These are phyloP conservation scores for Peromyscus leucopus DNA, from an alignment of 2,113 vertebrate genomes.

Conservation along the genomic window DNA sequence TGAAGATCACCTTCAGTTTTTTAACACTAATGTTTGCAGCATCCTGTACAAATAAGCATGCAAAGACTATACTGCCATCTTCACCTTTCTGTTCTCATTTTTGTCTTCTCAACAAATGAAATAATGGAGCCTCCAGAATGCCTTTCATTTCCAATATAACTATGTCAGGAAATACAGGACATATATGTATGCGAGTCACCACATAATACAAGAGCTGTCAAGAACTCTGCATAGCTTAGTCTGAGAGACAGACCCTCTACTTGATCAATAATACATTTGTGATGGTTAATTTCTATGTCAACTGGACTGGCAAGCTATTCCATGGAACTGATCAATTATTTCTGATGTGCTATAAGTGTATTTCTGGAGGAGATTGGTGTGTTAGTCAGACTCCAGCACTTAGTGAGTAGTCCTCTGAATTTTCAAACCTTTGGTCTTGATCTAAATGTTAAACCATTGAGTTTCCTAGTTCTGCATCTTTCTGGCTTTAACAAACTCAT, in stretches of 20 bases:
- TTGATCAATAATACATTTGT: neutral
- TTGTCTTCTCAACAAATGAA: neutral
- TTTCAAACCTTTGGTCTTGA: neutral
- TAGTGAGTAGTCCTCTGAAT: neutral
- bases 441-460: neutral
- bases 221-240: neutral
- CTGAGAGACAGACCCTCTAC: neutral
- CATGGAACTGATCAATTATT: neutral
- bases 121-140: neutral
- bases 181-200: neutral
- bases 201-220: neutral
- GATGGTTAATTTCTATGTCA: neutral
- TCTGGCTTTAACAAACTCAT: neutral
- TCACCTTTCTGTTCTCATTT: neutral
- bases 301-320: neutral
- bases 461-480: neutral
- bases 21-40: constrained; percentile 1
- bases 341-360: neutral
- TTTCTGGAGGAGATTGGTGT: neutral
- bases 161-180: constrained; percentile 12
- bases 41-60: constrained; percentile 2
- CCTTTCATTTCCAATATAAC: constrained; percentile 44
- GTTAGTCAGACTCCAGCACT: neutral
- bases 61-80: neutral
- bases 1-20: constrained; percentile 32